Base-by-base conservation (phyloP, 1,140 invertebrate genomes). In the Temnothorax nylanderi region DNA sequence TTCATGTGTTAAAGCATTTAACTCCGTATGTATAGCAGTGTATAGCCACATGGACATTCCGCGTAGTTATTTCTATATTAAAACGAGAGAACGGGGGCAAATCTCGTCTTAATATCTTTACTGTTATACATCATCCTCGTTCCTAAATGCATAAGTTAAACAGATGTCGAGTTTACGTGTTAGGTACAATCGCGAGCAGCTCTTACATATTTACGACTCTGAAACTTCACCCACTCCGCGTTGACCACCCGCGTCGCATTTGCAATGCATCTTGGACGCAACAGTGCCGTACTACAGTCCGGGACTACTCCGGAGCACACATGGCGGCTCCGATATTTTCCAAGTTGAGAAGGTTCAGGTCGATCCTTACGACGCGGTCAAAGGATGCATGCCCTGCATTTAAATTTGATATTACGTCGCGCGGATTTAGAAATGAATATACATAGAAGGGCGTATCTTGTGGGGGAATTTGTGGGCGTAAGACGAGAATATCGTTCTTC, bases 181-280 rank as follows among this genome's bases (percentile, higher is more conserved):
- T 47, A 34, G 16, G 13, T 76, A 32, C 16, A 16, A 60, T 60
- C 41, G 58, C 26, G 7, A 49, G 60, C 26, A 1, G 16, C 47
- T 69, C 11, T 51, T 67, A 21, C 3, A 26, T 51, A 41, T 80
- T 69, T 51, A 80, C 44, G 47, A 44, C 8, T 80, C 32, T 51
- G 32, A 80, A 67, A 51, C 44, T 80, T 54, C 34, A 3, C 2
- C n/a, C 32, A 6, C 26, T 65, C 32, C 77, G 47, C 51, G 41
- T 84, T 87, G 85, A 87, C 87, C 71, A 71, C 56, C 64, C 76
- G 71, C 71, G 76, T 80, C n/a, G 56, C 76, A 13, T 51, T 69
- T 85, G 77, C 72, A 65, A 81, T 89, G 88, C 85, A 75, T 72
- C 65, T 84, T 51, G 69, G 26, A 58, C 54, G 51, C 26, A 60